phyloP scores from a whole-genome alignment of 2,113 vertebrate species.

The Cyrtonyx montezumae region DNA sequence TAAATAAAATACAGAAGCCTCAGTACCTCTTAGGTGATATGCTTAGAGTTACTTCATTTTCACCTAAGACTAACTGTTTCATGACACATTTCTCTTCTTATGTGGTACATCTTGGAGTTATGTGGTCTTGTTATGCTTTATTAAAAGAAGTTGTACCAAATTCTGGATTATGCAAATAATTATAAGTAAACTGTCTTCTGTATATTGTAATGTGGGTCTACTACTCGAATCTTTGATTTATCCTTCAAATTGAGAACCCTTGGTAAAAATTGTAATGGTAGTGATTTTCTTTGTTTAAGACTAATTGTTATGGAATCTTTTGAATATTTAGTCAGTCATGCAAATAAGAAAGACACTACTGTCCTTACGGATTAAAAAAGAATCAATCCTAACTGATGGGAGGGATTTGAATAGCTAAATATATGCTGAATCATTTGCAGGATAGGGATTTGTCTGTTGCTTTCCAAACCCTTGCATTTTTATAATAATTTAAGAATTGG shows the following conservation, averaged over 20 bases:
- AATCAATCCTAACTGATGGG: not conserved
- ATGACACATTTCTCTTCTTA: not conserved
- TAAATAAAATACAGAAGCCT: not conserved
- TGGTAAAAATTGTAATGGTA: constrained; percentile 32
- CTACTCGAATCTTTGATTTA: not conserved
- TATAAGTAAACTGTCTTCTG: constrained; percentile 17
- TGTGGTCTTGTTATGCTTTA: not conserved
- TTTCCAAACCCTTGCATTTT: constrained; percentile 27
- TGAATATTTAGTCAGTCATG: not conserved
- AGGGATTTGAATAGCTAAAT: not conserved
- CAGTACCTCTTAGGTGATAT: not conserved
- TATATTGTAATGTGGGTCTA: not conserved
- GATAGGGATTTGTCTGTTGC: not conserved
- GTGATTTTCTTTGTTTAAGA: not conserved
- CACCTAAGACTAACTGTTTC: not conserved
- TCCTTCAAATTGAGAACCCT: constrained; percentile 17
- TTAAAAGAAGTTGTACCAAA: not conserved
- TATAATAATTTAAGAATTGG: not conserved
- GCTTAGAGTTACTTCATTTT: not conserved
- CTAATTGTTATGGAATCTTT: not conserved
- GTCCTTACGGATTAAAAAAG: not conserved
- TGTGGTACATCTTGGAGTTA: not conserved
- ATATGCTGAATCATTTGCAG: not conserved
- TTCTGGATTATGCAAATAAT: not conserved
- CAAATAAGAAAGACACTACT: not conserved